Evolutionary conservation across 2,113 vertebrate species (phyloP).

Genomic region (Campylorhamphus procurvoides): DNA sequence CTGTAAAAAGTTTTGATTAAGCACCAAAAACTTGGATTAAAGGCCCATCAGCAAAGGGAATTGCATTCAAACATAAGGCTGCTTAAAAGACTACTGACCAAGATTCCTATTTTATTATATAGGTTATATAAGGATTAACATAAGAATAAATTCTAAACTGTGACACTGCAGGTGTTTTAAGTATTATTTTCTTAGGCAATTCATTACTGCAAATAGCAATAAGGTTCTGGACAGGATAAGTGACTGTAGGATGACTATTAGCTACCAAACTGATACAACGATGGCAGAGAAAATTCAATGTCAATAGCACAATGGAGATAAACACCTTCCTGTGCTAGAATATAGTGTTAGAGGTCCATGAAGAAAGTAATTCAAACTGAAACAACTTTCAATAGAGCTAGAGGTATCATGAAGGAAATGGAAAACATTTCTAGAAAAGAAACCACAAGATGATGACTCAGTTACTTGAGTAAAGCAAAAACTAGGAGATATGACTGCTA

Average conservation of each 20-base stretch:
- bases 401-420: neutral
- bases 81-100: neutral
- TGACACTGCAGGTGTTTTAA: neutral
- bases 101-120: neutral
- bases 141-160: neutral
- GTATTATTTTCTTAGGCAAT: neutral
- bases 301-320: neutral
- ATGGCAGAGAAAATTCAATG: neutral
- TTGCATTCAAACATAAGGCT: neutral
- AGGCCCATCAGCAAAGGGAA: neutral
- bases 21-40: neutral
- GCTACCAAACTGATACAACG: neutral
- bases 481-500: neutral
- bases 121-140: neutral
- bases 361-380: neutral
- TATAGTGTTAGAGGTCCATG: neutral
- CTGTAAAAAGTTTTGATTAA: neutral
- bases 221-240: neutral
- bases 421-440: neutral
- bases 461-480: neutral
- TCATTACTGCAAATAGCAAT: neutral
- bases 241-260: neutral
- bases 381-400: neutral
- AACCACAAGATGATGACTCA: neutral
- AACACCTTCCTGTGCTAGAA: neutral